Base-by-base conservation (phyloP, 2,888 invertebrate species). In the Cephus sareptanus region DNA sequence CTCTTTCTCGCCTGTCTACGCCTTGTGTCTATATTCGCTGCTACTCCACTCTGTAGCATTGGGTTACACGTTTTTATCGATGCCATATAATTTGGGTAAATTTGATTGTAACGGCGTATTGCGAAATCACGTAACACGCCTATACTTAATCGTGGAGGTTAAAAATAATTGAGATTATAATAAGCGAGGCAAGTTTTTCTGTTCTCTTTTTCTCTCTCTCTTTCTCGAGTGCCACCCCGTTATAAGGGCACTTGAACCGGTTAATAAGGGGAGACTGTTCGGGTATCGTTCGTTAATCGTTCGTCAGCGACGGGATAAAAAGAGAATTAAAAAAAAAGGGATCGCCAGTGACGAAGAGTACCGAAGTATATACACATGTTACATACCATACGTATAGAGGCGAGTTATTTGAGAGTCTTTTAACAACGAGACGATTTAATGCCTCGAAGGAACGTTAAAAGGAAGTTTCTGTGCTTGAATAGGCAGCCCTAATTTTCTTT, bases 221-320 rank as follows among this genome's bases (percentile, higher is more conserved):
- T 9, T 70, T 33, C 31, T 15, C 3, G 3, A 31, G 71, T 33
- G 23, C 11, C n/a, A 11, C 71, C 71, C 33, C 13, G 70, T 30
- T 33, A 30, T 13, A 13, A 13, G 31, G 71, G 30, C n/a, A 30
- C 71, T 71, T 30, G 33, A 33, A 71, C 13, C 30, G 30, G 71
- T 71, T 71, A 33, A 71, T 33, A 40, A 40, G 40, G 40, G 15
- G 6, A 15, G 40, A 40, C 40, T 40, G 40, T 40, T 40, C 40
- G 40, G 15, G 15, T 40, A 40, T 40, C 40, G 40, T 37, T 37
- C 15, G 13, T 40, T 84, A 84, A 86, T 86, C 83, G 82, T 86
- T 85, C 84, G 85, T 83, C 82, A 83, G 76, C 81, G 75, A 82
- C 79, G 77, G 69, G 12, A 35, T 35, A 35, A 35, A 12, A 35